Conservation (phyloP, 2,113 vertebrate species). For the Megalops atlanticus region DNA sequence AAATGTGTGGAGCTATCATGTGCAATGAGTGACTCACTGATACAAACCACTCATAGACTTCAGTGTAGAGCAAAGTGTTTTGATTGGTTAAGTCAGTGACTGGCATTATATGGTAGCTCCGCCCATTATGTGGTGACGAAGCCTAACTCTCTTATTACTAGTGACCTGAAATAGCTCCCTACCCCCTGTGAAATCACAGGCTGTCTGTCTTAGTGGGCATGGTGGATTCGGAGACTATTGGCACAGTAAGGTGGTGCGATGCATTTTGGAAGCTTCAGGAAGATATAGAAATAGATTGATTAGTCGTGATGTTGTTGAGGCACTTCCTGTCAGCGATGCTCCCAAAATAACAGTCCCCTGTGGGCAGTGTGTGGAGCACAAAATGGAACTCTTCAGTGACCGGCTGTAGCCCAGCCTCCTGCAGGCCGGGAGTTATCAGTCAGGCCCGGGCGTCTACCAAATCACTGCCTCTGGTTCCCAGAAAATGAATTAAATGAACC, state of each 20-base stretch:
- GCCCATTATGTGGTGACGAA: not conserved
- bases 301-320: not conserved
- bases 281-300: not conserved
- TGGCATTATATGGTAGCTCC: not conserved
- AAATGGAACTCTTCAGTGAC: not conserved
- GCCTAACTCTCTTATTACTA: not conserved
- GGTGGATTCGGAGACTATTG: too few relatives aligned
- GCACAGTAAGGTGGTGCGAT: not conserved
- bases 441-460: not conserved
- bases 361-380: not conserved
- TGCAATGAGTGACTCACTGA: not conserved
- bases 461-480: too few relatives aligned
- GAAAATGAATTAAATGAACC: not conserved
- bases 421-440: not conserved
- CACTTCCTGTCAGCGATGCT: not conserved
- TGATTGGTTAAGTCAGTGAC: not conserved
- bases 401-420: not conserved
- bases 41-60: not conserved
- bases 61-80: not conserved
- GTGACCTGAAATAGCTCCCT: not conserved
- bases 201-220: not conserved
- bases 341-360: conserved; percentile 1
- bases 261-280: not conserved
- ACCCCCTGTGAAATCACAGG: not conserved
- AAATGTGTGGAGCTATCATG: not conserved